A percentile compares a stretch with the other conserved stretches of the same genome.
Conservation (phyloP, 2,797 vertebrate genomes). For the Petrocephalus sullivani region DNA sequence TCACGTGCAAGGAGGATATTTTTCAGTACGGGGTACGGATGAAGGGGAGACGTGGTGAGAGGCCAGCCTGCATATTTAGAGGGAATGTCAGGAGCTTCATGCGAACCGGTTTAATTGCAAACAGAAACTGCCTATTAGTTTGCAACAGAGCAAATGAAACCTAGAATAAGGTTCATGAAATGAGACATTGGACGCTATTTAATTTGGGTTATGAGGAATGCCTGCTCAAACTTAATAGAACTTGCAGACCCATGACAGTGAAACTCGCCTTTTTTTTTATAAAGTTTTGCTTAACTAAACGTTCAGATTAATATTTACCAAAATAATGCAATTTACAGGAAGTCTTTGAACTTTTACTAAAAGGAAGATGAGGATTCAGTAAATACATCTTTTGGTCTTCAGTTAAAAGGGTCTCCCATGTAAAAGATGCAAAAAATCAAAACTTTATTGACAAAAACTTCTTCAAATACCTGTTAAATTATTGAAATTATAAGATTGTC, state of each 20-base stretch:
- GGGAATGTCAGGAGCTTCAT: constrained; percentile 57
- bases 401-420: neutral
- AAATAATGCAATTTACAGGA: constrained; percentile 18
- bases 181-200: constrained; percentile 27
- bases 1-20: constrained; percentile 58
- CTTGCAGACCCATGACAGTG: constrained; percentile 21
- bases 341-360: neutral
- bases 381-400: constrained; percentile 13
- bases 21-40: constrained; percentile 60
- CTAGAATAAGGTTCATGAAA: constrained; percentile 29
- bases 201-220: constrained; percentile 27
- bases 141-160: constrained; percentile 37
- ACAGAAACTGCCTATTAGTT: constrained; percentile 62
- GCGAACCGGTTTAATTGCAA: constrained; percentile 62
- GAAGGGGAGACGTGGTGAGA: constrained; percentile 45
- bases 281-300: constrained; percentile 27
- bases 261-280: constrained; percentile 18
- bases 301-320: constrained; percentile 23
- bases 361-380: neutral
- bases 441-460: constrained; percentile 10
- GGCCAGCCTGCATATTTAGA: constrained; percentile 46
- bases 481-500: neutral
- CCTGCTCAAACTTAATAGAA: constrained; percentile 27
- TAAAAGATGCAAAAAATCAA: constrained; percentile 5
- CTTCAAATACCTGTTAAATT: neutral